Percentiles rank a stretch among this genome's conserved stretches.
phyloP scores from a whole-genome alignment of 2,888 invertebrate species.

The Trichacis sp. region DNA sequence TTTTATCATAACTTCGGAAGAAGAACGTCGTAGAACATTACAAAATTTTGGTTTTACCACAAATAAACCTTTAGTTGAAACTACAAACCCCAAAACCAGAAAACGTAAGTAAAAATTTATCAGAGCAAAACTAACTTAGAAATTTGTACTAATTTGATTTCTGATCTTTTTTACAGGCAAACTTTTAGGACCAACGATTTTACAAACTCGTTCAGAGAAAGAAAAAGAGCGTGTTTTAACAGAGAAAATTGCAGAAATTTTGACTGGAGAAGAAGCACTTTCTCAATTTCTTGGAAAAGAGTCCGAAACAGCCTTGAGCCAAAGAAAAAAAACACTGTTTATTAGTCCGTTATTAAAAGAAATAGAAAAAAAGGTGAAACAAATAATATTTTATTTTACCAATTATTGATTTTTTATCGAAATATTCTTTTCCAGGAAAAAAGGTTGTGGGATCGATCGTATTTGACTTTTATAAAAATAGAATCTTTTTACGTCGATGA shows the following conservation, averaged over 20 bases:
- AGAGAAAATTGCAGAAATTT: conserved; percentile 68
- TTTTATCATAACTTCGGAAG: conserved; percentile 39
- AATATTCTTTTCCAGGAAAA: conserved; percentile 45
- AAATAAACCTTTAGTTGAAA: conserved; percentile 45
- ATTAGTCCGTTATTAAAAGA: conserved; percentile 51
- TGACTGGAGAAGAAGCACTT: conserved; percentile 62
- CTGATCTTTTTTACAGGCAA: conserved; percentile 47
- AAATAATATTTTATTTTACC: too few species aligned
- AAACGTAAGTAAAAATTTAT: too few species aligned
- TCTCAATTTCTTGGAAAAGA: conserved; percentile 47
- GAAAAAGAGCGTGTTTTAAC: conserved; percentile 67
- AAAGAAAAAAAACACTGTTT: conserved; percentile 26
- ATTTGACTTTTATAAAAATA: conserved; percentile 38
- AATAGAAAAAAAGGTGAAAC: conserved; percentile 50
- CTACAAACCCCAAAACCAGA: conserved; percentile 35
- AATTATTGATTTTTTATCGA: too few species aligned
- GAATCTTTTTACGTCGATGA: conserved; percentile 54
- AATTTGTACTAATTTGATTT: conserved; percentile 1
- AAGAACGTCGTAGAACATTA: conserved; percentile 51
- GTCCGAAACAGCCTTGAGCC: neutral
- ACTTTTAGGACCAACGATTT: conserved; percentile 50
- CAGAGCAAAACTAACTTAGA: too few species aligned
- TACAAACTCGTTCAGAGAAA: conserved; percentile 63
- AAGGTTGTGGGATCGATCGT: conserved; percentile 59
- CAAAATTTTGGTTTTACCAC: conserved; percentile 62